These are phyloP conservation scores for western clawed frog (Xenopus tropicalis) DNA, from an alignment of 2,113 vertebrate genomes.

Conservation along the genomic window DNA sequence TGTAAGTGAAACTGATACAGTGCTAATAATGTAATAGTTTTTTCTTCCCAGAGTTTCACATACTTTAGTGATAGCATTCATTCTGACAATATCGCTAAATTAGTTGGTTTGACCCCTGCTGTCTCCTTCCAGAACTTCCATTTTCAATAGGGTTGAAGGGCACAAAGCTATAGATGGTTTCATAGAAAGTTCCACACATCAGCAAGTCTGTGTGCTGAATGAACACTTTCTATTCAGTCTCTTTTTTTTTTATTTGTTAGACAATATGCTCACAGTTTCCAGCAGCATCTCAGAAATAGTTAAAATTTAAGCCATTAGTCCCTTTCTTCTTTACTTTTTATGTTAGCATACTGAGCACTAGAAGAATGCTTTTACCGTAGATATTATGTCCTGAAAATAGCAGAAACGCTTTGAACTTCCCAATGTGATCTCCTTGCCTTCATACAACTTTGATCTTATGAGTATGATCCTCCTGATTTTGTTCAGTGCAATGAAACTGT, in stretches of 20 bases:
- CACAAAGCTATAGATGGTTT: not conserved
- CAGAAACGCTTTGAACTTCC: slow-evolving; percentile 39
- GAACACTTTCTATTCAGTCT: slow-evolving; percentile 28
- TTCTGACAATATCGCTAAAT: not conserved
- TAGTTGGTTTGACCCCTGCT: slow-evolving; percentile 5
- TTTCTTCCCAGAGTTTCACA: no score
- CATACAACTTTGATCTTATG: slow-evolving; percentile 23
- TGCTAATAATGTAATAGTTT: no score
- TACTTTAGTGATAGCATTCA: no score
- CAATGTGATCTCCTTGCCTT: slow-evolving; percentile 42
- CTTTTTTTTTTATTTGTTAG: slow-evolving; percentile 23
- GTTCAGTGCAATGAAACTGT: slow-evolving; percentile 9
- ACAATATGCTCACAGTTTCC: slow-evolving; percentile 19
- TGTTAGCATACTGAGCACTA: slow-evolving; percentile 24
- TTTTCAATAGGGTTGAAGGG: slow-evolving; percentile 20
- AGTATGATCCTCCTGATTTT: slow-evolving; percentile 27
- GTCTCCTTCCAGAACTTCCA: slow-evolving; percentile 7
- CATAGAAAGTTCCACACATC: slow-evolving; percentile 17
- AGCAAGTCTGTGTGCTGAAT: slow-evolving; percentile 35
- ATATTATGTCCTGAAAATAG: slow-evolving; percentile 24
- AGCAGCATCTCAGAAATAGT: slow-evolving; percentile 23
- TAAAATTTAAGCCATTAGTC: slow-evolving; percentile 35
- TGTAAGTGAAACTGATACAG: no score
- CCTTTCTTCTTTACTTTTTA: slow-evolving; percentile 28
- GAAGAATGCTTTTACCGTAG: slow-evolving; percentile 35